Conservation (phyloP, 2,797 vertebrate genomes). For the Mus caroli region DNA sequence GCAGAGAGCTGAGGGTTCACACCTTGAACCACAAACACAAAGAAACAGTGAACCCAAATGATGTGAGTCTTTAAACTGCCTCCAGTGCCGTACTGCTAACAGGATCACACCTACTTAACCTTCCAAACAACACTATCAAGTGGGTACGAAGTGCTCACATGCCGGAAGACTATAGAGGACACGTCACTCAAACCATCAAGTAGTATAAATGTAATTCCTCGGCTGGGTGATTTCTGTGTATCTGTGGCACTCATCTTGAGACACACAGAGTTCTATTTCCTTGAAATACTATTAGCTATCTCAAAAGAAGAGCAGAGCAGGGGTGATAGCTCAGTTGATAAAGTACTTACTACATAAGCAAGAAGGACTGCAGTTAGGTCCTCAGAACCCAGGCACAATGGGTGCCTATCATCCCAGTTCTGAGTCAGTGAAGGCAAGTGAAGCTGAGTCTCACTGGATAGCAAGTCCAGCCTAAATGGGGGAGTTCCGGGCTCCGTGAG, state of each 20-base stretch:
- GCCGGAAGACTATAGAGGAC: not conserved
- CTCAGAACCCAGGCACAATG: not conserved
- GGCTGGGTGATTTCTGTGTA: not conserved
- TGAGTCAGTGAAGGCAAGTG: not conserved
- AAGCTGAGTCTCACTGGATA: not conserved
- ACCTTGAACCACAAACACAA: not conserved
- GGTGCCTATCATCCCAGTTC: too few relatives aligned
- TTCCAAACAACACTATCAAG: not conserved
- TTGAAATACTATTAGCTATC: conserved; percentile 50
- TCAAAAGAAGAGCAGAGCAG: not conserved
- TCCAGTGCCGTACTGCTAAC: not conserved
- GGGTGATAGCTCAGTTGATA: not conserved
- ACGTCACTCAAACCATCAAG: not conserved
- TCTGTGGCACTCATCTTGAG: not conserved
- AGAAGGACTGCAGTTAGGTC: not conserved
- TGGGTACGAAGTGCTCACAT: not conserved
- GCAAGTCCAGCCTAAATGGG: not conserved
- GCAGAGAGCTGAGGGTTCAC: not conserved
- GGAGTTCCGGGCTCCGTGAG: not conserved
- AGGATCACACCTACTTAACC: not conserved
- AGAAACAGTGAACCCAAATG: not conserved
- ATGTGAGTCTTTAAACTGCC: not conserved
- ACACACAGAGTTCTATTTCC: conserved; percentile 16
- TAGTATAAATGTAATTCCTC: not conserved
- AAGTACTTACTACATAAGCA: too few relatives aligned